Evolutionary conservation across 2,113 vertebrate genomes (phyloP).

Genomic region (Hiodon tergisus): DNA sequence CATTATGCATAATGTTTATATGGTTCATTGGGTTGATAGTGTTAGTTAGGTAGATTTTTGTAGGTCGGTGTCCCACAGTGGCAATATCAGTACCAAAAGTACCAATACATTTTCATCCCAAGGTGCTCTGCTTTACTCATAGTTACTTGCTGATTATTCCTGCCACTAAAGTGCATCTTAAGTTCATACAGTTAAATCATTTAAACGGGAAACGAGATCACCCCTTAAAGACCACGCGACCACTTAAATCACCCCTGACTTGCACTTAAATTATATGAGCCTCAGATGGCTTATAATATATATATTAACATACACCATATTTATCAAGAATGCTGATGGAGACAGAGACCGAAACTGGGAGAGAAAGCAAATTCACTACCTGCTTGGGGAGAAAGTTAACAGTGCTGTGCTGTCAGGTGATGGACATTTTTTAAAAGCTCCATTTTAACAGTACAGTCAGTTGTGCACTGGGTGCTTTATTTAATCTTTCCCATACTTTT

Average conservation of each 20-base stretch:
- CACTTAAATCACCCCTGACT: constrained; percentile 18
- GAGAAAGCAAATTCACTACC: background rate
- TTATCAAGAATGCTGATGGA: constrained; percentile 11
- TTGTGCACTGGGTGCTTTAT: no score
- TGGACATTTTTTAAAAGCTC: background rate
- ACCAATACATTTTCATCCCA: background rate
- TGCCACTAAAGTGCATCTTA: constrained; percentile 7
- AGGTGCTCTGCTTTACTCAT: background rate
- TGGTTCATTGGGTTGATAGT: background rate
- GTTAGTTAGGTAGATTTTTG: background rate
- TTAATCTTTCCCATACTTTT: no score
- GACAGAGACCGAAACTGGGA: background rate
- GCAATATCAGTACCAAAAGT: background rate
- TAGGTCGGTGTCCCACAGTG: background rate
- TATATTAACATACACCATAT: background rate
- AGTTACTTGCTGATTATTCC: background rate
- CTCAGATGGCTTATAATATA: constrained; percentile 14
- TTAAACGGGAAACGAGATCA: constrained; percentile 10
- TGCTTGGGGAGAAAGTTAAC: background rate
- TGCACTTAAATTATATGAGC: constrained; percentile 17
- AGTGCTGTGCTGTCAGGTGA: background rate
- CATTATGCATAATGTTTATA: no score
- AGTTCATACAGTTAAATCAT: constrained; percentile 3
- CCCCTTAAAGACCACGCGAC: constrained; percentile 9
- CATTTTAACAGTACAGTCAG: background rate